Conservation (phyloP, 2,113 vertebrate species). For the Orientallactaga bullata region DNA sequence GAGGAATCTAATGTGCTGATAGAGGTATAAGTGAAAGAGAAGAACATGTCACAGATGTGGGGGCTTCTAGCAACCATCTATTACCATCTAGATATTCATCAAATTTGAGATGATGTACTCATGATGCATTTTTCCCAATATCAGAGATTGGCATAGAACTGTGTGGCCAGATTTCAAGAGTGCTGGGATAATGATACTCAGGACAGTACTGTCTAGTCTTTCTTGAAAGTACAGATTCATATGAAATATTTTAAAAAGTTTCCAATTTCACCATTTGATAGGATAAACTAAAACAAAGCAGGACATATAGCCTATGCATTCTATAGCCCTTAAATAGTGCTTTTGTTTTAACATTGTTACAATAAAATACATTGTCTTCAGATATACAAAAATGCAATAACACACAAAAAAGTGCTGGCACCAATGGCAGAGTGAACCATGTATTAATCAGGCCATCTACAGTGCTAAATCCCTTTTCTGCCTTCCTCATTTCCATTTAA, state of each 20-base stretch:
- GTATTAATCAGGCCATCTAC: constrained; percentile 62
- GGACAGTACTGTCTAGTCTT: not conserved
- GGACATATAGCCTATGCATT: not conserved
- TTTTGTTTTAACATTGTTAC: constrained; percentile 17
- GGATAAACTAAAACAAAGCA: constrained; percentile 28
- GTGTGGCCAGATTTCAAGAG: not conserved
- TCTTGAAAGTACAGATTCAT: not conserved
- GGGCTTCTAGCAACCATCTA: not conserved
- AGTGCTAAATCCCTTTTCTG: constrained; percentile 60
- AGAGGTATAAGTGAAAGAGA: no score
- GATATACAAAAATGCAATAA: constrained; percentile 15
- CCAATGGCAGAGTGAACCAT: constrained; percentile 58
- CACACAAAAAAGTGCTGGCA: constrained; percentile 28
- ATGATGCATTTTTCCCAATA: not conserved
- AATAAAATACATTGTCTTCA: constrained; percentile 32
- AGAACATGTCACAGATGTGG: not conserved
- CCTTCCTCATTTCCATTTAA: constrained; percentile 70
- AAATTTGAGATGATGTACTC: not conserved
- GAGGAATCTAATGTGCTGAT: not conserved
- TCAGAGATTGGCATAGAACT: not conserved
- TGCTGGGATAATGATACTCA: not conserved
- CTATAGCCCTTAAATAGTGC: not conserved
- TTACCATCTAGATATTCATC: not conserved
- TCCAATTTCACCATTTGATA: not conserved
- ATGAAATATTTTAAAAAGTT: constrained; percentile 46